Base-by-base conservation (phyloP, 2,888 invertebrate genomes). In the Eremobia ochroleuca region DNA sequence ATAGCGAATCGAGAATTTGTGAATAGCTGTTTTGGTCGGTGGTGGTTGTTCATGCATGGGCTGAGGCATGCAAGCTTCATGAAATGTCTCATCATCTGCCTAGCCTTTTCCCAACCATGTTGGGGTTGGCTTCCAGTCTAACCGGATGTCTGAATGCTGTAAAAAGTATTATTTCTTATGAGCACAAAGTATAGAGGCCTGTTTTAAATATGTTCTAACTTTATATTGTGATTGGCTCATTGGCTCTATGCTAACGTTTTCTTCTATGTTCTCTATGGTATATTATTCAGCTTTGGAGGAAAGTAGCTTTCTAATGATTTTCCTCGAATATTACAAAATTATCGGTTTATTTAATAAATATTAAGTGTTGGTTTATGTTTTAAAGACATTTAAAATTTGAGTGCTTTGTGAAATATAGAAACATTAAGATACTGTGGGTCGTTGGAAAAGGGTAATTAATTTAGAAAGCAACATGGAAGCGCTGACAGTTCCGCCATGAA, bases 401-500 rank as follows among this genome's bases (percentile, higher is more conserved):
- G 81, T 87, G 76, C 31, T 62, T 73, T 79, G 77, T 78, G 74
- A 82, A 87, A 66, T 81, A 76, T 59, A 76, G 40, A 73, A 74
- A 65, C 76, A 71, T 55, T 55, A 62, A 65, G 70, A 78, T 76
- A 75, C 62, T 79, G 78, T 81, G 76, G 71, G 68, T 82, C 71
- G 77, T 81, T 77, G 82, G 77, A 88, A 84, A 89, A 86, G 82
- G 77, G 84, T 88, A 88, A 91, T 90, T 90, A 91, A 90, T 93
- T 93, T 95, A 97, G 97, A 97, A 97, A 97, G 97, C 97, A 97
- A 97, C 97, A 97, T 97, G 97, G 97, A 97, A 97, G 97, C 96
- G 93, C 93, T 97, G 97, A 97, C 97, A 97, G 97, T 97, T 97
- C 97, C 97, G 97, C 97, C 97, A 97, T 97, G 97, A 97, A 97